These are phyloP conservation scores for Antigone vipio DNA, from an alignment of 2,113 vertebrate genomes.

Conservation along the genomic window DNA sequence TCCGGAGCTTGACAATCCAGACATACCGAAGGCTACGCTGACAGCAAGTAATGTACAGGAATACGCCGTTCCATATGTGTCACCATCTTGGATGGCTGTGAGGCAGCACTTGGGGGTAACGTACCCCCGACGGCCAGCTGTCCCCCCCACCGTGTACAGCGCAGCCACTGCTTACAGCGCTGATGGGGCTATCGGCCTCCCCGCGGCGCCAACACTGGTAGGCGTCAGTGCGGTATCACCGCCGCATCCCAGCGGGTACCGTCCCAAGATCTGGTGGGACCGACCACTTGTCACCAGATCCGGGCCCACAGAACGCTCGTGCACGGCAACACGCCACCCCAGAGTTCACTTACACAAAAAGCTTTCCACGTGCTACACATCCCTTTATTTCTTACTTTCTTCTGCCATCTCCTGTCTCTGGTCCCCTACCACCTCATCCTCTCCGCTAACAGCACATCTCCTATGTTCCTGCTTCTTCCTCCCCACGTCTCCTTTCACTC, in stretches of 20 bases:
- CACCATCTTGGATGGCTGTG: rapidly evolving
- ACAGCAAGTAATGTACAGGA: background rate
- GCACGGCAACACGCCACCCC: rapidly evolving
- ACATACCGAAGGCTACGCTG: rapidly evolving
- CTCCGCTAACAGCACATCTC: background rate
- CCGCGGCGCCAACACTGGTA: background rate
- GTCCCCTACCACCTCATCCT: background rate
- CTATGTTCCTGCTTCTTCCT: background rate
- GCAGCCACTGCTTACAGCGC: rapidly evolving
- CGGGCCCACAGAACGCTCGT: rapidly evolving
- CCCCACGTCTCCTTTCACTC: background rate
- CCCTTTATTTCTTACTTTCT: background rate
- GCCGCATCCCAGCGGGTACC: background rate
- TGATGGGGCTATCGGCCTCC: background rate
- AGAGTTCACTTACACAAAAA: background rate
- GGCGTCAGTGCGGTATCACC: background rate
- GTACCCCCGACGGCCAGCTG: rapidly evolving
- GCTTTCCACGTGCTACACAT: background rate
- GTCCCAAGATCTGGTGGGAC: background rate
- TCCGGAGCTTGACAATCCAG: background rate
- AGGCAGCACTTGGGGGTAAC: rapidly evolving
- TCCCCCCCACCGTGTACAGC: background rate
- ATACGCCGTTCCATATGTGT: rapidly evolving
- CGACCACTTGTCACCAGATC: rapidly evolving
- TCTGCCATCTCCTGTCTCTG: background rate